A percentile compares a stretch with the other conserved stretches of the same genome.
Evolutionary conservation across 2,113 vertebrate genomes (phyloP).

Genomic region (Marmota monax): DNA sequence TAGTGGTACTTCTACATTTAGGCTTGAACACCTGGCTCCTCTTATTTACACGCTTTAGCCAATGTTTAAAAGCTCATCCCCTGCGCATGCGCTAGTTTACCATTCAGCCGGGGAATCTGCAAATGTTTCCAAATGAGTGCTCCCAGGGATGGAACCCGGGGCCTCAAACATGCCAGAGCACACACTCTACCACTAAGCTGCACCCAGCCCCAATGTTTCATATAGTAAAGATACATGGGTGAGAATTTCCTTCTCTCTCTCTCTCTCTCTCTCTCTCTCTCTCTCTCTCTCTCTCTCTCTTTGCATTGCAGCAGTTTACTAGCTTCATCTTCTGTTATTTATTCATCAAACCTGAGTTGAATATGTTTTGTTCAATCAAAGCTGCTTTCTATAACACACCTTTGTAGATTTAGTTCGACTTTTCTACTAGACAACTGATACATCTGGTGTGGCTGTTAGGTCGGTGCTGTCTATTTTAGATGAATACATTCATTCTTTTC

Average conservation of each 20-base stretch:
- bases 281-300: background rate
- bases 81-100: too few species aligned
- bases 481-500: background rate
- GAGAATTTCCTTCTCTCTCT: background rate
- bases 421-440: background rate
- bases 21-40: too few species aligned
- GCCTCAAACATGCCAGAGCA: background rate
- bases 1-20: too few species aligned
- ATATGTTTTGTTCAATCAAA: background rate
- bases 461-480: background rate
- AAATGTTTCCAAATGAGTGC: background rate
- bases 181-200: background rate
- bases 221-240: background rate
- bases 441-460: background rate
- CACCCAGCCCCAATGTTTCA: background rate
- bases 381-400: background rate
- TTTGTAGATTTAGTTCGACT: background rate
- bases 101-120: too few species aligned
- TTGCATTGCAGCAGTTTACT: background rate
- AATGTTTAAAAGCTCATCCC: too few species aligned
- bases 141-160: background rate
- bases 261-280: background rate
- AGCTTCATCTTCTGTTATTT: conserved; percentile 11
- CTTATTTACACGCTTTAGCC: too few species aligned
- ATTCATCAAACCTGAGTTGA: background rate